phyloP scores from a whole-genome alignment of 2,797 vertebrate genomes.

The Anguilla anguilla region DNA sequence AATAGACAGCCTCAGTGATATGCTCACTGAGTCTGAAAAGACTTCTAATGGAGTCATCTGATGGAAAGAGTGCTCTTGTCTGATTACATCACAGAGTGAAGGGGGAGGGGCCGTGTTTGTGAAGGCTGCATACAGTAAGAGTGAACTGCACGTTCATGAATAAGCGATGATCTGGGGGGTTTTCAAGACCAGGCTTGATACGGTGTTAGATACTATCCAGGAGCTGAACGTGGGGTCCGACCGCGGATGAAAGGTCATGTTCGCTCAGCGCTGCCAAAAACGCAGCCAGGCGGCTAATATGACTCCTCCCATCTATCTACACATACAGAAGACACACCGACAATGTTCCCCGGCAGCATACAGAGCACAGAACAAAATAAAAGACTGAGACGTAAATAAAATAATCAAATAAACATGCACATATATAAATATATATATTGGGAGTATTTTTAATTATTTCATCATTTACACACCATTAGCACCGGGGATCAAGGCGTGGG shows the following conservation, averaged over 20 bases:
- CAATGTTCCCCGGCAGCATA: neutral
- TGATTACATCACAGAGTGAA: neutral
- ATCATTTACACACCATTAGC: neutral
- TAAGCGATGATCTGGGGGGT: neutral
- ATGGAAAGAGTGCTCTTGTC: neutral
- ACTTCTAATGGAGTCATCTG: slow-evolving; percentile 11
- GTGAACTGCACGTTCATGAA: neutral
- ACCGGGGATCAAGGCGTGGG: neutral
- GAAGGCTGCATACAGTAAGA: neutral
- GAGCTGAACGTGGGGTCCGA: neutral
- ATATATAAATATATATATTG: neutral
- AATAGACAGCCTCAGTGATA: neutral
- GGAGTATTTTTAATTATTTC: neutral
- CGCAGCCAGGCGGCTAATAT: neutral
- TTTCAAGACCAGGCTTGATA: too few relatives aligned
- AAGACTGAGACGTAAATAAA: neutral
- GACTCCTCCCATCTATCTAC: neutral
- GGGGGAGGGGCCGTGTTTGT: neutral
- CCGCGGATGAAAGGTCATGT: neutral
- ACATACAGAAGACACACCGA: neutral
- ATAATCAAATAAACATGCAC: neutral
- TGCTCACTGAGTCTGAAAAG: neutral
- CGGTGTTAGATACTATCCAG: neutral
- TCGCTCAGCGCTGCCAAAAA: neutral
- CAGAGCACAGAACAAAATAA: neutral